Evolutionary conservation across 2,113 vertebrate species (phyloP), one percentile per base, ranked within the genome.

Genomic region (Sterrhoptilus dennistouni): DNA sequence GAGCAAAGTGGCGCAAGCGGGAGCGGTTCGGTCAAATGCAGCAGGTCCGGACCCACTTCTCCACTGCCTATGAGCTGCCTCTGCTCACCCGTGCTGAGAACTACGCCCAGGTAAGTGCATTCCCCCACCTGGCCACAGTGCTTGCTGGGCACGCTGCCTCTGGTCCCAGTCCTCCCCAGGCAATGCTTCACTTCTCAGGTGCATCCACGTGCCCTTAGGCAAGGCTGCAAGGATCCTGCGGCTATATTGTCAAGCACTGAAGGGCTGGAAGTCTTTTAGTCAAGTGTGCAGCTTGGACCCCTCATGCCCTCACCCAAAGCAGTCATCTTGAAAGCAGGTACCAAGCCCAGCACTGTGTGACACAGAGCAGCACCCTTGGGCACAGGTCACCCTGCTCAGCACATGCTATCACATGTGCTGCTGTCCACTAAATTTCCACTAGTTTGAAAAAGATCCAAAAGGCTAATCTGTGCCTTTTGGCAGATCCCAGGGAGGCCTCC

Each of bases 21-120:
- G 99, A 99, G 83, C 98, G 99, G 31, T 99, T 99, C 3, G 99
- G 99, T 23, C 99, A 99, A 97, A 99, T 99, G 99, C 99, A 99
- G 97, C 99, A 99, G 97, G 99, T 99, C 91, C 98, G 99, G 40
- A 99, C 99, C 15, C 99, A 99, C 96, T 99, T 99, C 98, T 99
- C 99, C 81, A 98, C 99, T 0, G 98, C 99, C 75, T 99, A 99
- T 0, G 99, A 99, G 97, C 97, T 99, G 94, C 99, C 99, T 20
- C 98, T 99, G 50, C 98, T 99, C 90, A 99, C 99, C 29, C 98
- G 99, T 29, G 99, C 99, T 0, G 99, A 99, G 97, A 99, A 99
- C 97, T 99, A 99, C 0, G 99, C 99, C 94, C 99, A 99, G 99
- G 99, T 99, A 75, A 97, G 97, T 8, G 44, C 35, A 22, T 21